Percentiles rank a stretch among this genome's conserved stretches.
Evolutionary conservation across 2,888 invertebrate genomes (phyloP).

Genomic region (Eristalinus sepulchralis): DNA sequence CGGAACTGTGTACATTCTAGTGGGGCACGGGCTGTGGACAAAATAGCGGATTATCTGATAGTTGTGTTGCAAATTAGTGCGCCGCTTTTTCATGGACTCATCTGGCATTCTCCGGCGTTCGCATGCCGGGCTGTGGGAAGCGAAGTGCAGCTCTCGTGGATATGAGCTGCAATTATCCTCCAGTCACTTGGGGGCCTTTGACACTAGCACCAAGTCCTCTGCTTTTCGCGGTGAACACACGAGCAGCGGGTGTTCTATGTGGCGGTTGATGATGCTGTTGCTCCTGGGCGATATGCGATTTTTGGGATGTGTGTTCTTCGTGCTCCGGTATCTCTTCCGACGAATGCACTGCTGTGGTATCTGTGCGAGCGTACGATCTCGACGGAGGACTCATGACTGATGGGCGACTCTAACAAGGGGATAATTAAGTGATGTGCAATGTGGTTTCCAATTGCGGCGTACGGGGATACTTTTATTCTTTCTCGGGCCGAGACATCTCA

Average conservation of each 20-base stretch:
- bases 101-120: conserved; percentile 54
- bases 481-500: background rate
- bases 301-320: conserved; percentile 52
- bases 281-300: conserved; percentile 48
- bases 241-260: conserved; percentile 22
- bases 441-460: conserved; percentile 25
- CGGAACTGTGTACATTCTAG: conserved; percentile 2
- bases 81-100: conserved; percentile 57
- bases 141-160: conserved; percentile 48
- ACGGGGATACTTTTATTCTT: conserved; percentile 12
- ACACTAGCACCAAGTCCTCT: conserved; percentile 68
- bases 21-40: conserved; percentile 54
- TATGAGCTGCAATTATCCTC: conserved; percentile 67
- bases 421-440: conserved; percentile 64
- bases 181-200: conserved; percentile 68
- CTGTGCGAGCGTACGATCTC: conserved; percentile 29
- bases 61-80: conserved; percentile 69
- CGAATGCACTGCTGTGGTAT: conserved; percentile 22
- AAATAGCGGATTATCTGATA: conserved; percentile 71
- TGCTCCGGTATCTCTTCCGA: conserved; percentile 31
- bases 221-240: conserved; percentile 13
- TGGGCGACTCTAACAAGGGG: conserved; percentile 58
- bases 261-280: conserved; percentile 17
- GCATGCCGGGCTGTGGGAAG: conserved; percentile 46
- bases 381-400: conserved; percentile 33